Evolutionary conservation across 1,140 invertebrate genomes (phyloP), one percentile per base, ranked within the genome.

Genomic region (Lithobius niger): DNA sequence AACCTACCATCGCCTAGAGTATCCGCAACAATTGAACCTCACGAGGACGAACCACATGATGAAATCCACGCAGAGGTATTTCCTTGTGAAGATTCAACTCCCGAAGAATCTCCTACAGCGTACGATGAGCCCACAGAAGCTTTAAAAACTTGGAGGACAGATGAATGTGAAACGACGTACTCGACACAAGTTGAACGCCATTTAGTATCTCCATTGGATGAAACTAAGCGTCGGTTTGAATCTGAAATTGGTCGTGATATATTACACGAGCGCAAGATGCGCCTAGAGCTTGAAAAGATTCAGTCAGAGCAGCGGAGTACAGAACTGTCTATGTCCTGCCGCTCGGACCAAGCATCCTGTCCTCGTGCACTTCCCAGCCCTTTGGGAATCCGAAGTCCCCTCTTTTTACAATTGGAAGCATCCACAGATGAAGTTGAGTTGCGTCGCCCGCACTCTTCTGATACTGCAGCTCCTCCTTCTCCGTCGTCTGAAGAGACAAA

Each of bases 231-330:
- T 1, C 75, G 68, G 54, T 74, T 77, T 57, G 76, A 78, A 51
- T 76, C 74, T 1, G 76, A 77, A 61, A 76, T 76, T 18, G 74
- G 74, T 1, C 57, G 74, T n/a, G 74, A 77, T 53, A 72, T 76
- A 25, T 66, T 76, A 0, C 61, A 72, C 3, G 76, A 77, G 44
- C 59, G 71, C 2, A 73, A 73, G 56, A 73, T 76, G 66, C 69
- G 67, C 13, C 67, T 73, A 25, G 76, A 78, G 57, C 56, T 77
- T 40, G 74, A 76, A 19, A 66, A 59, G 40, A 58, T 64, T 18
- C 54, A 61, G 27, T 51, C 52, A 31, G 64, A 64, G 27, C 52
- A 47, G 15, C 53, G 52, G 0, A n/a, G 56, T 56, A 31, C 13
- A 45, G 45, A 47, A 27, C 13, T 31, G 16, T 1, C 45, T 28